Percentiles rank a stretch among this genome's conserved stretches.
These are phyloP conservation scores for Eledone cirrhosa DNA, from an alignment of 2,888 invertebrate species.

Conservation along the genomic window DNA sequence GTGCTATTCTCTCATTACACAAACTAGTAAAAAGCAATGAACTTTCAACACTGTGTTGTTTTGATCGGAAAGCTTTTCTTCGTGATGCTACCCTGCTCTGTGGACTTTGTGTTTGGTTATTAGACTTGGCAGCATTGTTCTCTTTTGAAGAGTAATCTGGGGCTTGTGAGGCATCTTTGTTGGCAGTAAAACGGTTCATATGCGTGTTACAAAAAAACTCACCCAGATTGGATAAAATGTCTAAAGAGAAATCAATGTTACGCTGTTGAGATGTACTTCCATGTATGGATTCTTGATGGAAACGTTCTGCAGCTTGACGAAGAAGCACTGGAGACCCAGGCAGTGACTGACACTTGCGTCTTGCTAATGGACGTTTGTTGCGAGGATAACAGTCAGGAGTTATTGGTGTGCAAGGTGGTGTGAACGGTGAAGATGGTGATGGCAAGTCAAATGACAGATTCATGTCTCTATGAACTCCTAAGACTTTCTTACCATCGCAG, in stretches of 20 bases:
- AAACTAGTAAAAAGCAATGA: constrained; percentile 18
- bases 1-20: neutral
- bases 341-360: constrained; percentile 58
- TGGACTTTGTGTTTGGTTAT: neutral
- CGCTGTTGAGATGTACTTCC: constrained; percentile 45
- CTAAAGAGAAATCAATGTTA: constrained; percentile 11
- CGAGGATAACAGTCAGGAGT: constrained; percentile 32
- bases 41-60: constrained; percentile 37
- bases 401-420: constrained; percentile 60
- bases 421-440: constrained; percentile 70
- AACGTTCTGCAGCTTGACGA: constrained; percentile 55
- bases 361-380: constrained; percentile 22
- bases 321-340: constrained; percentile 60
- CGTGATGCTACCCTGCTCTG: constrained; percentile 23
- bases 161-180: neutral
- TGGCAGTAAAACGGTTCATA: constrained; percentile 42
- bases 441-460: constrained; percentile 74
- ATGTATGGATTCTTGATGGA: constrained; percentile 57
- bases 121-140: neutral
- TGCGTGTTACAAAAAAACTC: constrained; percentile 7
- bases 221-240: constrained; percentile 19
- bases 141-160: neutral
- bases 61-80: constrained; percentile 26
- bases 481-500: constrained; percentile 57
- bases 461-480: constrained; percentile 48